phyloP scores from a whole-genome alignment of 2,888 invertebrate genomes.

The Aquatica leii region DNA sequence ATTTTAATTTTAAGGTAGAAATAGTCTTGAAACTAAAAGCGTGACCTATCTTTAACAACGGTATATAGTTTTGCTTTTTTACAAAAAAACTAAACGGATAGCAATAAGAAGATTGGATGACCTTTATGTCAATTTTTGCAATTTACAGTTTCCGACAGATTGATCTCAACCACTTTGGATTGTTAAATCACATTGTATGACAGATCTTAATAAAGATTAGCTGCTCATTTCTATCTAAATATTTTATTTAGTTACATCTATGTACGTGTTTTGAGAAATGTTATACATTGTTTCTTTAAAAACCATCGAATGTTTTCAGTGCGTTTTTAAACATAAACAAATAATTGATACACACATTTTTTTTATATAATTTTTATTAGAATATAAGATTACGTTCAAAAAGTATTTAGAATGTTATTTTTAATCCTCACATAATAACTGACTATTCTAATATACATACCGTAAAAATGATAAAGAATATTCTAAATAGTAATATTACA shows the following conservation, averaged over 20 bases:
- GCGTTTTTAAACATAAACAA: no score
- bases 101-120: slow-evolving; percentile 23
- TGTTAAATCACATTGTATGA: slow-evolving; percentile 21
- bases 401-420: no score
- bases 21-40: slow-evolving; percentile 27
- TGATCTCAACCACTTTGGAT: not conserved
- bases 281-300: no score
- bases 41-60: slow-evolving; percentile 25
- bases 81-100: slow-evolving; percentile 20
- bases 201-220: slow-evolving; percentile 14
- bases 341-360: no score
- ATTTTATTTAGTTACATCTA: not conserved
- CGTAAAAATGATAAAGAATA: no score
- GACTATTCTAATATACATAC: no score
- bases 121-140: slow-evolving; percentile 16
- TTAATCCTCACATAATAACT: no score
- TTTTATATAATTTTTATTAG: no score
- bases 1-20: slow-evolving; percentile 19
- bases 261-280: not conserved
- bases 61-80: slow-evolving; percentile 19
- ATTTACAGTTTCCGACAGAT: slow-evolving; percentile 16
- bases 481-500: no score
- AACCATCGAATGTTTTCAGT: no score
- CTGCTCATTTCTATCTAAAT: slow-evolving; percentile 22
- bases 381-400: no score